Evolutionary conservation across 92 coral and sea anemone species (phyloP).

Genomic region (Scolanthus callimorphus): DNA sequence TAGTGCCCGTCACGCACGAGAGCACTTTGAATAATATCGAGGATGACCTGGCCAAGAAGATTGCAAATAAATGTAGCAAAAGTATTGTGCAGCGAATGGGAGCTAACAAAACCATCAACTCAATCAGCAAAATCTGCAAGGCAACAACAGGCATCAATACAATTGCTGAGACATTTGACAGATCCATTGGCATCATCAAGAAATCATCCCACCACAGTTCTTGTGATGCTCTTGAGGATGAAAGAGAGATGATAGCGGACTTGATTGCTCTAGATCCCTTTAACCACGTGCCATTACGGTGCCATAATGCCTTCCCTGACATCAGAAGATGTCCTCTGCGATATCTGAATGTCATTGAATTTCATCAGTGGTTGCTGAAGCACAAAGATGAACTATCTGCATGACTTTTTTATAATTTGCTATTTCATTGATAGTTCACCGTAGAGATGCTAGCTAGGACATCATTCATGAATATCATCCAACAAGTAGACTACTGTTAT

Average conservation of each 20-base stretch:
- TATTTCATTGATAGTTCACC: no score
- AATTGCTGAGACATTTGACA: slow-evolving; percentile 28
- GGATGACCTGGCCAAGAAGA: slow-evolving; percentile 39
- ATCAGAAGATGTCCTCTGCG: slow-evolving; percentile 42
- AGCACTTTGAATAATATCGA: slow-evolving; percentile 27
- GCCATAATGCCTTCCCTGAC: slow-evolving; percentile 54
- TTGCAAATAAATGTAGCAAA: slow-evolving; percentile 25
- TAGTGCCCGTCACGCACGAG: no score
- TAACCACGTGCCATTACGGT: background rate
- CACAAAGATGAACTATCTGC: slow-evolving; percentile 31
- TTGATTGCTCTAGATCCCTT: slow-evolving; percentile 20
- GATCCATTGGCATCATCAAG: slow-evolving; percentile 55
- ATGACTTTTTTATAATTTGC: background rate
- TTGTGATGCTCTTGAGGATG: slow-evolving; percentile 57
- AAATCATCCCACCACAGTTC: slow-evolving; percentile 63
- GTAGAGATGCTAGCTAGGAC: no score
- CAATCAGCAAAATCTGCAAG: slow-evolving; percentile 30
- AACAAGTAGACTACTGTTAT: background rate
- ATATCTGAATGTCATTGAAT: slow-evolving; percentile 54
- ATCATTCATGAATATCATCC: no score
- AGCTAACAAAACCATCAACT: slow-evolving; percentile 56
- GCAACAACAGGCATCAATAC: slow-evolving; percentile 24
- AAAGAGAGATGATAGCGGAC: slow-evolving; percentile 49
- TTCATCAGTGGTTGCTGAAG: slow-evolving; percentile 56
- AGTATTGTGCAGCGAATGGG: slow-evolving; percentile 52